Conservation (phyloP, 2,888 invertebrate genomes). For the Dryococelus australis region DNA sequence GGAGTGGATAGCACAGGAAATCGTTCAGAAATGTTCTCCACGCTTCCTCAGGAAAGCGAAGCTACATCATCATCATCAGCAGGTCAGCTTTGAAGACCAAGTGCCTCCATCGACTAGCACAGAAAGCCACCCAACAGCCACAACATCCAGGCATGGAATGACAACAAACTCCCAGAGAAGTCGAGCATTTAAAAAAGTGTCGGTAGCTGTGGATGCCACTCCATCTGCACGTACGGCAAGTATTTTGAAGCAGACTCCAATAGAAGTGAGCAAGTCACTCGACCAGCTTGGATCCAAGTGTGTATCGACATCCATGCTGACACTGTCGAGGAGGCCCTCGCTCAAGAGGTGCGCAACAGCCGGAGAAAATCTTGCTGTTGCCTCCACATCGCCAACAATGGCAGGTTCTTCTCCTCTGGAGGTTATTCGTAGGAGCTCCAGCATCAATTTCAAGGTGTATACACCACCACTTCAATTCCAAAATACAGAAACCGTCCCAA, state of each 20-base stretch:
- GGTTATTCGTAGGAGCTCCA: constrained; percentile 36
- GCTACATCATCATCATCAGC: constrained; percentile 13
- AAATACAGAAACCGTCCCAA: constrained; percentile 51
- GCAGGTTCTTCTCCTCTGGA: constrained; percentile 22
- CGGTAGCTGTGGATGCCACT: constrained; percentile 81
- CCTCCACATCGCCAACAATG: constrained; percentile 28
- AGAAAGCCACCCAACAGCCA: constrained; percentile 22
- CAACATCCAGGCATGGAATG: constrained; percentile 31
- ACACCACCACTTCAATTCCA: constrained; percentile 49
- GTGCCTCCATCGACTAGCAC: constrained; percentile 20
- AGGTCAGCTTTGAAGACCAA: constrained; percentile 3
- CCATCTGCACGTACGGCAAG: constrained; percentile 76
- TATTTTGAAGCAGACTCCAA: constrained; percentile 77
- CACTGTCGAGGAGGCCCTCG: constrained; percentile 58
- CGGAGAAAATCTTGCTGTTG: constrained; percentile 32
- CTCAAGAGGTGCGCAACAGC: constrained; percentile 47
- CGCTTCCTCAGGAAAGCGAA: constrained; percentile 39
- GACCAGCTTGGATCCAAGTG: constrained; percentile 32
- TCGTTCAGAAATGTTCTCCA: constrained; percentile 65
- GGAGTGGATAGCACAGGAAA: constrained; percentile 86
- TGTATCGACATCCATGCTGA: not conserved
- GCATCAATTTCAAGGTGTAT: constrained; percentile 36
- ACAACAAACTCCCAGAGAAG: constrained; percentile 34
- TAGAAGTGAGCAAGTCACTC: constrained; percentile 64
- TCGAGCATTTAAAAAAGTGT: constrained; percentile 68